These are phyloP conservation scores for Holothuria scabra DNA, from an alignment of 53 echinoderm and acorn worm species.

Conservation along the genomic window DNA sequence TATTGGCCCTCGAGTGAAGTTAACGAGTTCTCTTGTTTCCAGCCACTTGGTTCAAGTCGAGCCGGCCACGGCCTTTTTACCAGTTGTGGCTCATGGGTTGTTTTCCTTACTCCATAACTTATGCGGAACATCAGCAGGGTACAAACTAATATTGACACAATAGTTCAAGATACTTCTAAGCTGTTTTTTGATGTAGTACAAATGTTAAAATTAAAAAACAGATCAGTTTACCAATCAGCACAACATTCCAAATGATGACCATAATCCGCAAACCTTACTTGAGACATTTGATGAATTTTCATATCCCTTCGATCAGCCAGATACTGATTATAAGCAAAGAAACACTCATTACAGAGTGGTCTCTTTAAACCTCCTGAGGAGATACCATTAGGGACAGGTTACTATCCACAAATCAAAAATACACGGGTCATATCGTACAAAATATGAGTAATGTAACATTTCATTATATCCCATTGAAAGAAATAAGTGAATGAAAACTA, in stretches of 20 bases:
- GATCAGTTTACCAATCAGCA: background rate
- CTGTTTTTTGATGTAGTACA: constrained; percentile 24
- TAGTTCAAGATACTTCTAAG: constrained; percentile 5
- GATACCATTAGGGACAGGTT: constrained; percentile 55
- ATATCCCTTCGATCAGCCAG: constrained; percentile 36
- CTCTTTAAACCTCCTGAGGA: constrained; percentile 46
- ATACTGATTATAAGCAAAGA: constrained; percentile 58
- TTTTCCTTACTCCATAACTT: too few species aligned
- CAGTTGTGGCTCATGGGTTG: too few species aligned
- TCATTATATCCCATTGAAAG: constrained; percentile 59
- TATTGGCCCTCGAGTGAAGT: too few species aligned
- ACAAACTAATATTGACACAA: constrained; percentile 1
- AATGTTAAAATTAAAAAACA: constrained; percentile 28
- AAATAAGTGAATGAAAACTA: background rate
- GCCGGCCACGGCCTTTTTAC: too few species aligned
- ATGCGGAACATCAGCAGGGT: constrained; percentile 8
- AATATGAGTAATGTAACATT: constrained; percentile 51
- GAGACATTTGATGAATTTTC: constrained; percentile 20
- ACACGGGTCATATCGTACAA: constrained; percentile 59
- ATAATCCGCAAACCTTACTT: background rate
- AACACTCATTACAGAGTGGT: constrained; percentile 50
- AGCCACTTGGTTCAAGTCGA: too few species aligned
- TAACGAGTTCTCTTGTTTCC: too few species aligned
- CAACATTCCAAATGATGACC: background rate
- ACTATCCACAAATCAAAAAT: constrained; percentile 46